These are phyloP conservation scores for Noturus placidus DNA, from an alignment of 2,113 vertebrate genomes.

Conservation along the genomic window DNA sequence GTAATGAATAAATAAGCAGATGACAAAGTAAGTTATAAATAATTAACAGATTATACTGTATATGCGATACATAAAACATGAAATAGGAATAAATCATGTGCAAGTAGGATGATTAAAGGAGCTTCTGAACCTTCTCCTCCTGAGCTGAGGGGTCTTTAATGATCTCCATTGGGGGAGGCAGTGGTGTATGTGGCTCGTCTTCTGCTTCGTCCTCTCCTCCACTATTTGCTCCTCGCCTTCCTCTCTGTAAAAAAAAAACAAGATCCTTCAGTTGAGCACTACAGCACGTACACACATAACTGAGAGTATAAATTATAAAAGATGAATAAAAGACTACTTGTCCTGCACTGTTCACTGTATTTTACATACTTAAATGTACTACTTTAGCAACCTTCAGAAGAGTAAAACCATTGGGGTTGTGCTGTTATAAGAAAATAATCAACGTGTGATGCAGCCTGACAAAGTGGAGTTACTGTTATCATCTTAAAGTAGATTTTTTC, in stretches of 20 bases:
- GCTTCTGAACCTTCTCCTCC: slow-evolving; percentile 82
- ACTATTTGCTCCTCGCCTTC: slow-evolving; percentile 80
- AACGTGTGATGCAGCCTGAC: background rate
- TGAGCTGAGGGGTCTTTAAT: slow-evolving; percentile 93
- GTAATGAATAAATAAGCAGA: background rate
- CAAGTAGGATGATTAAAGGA: background rate
- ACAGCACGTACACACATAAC: background rate
- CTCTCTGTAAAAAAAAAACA: slow-evolving; percentile 78
- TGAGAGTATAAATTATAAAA: background rate
- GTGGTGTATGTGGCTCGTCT: slow-evolving; percentile 89
- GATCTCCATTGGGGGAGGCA: slow-evolving; percentile 98
- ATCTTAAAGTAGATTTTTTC: too few species aligned
- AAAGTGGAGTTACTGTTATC: too few species aligned
- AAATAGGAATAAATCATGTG: background rate
- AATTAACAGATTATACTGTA: background rate
- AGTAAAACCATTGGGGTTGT: background rate
- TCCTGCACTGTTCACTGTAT: background rate
- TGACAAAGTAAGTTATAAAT: background rate
- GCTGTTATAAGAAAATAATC: background rate
- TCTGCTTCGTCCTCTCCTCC: slow-evolving; percentile 96
- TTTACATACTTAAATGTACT: background rate
- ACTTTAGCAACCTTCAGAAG: too few species aligned
- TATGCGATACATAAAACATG: background rate
- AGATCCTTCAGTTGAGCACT: background rate
- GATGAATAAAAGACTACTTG: background rate